These are phyloP conservation scores for Centropus unirufus DNA, from an alignment of 2,113 vertebrate species.

Conservation along the genomic window DNA sequence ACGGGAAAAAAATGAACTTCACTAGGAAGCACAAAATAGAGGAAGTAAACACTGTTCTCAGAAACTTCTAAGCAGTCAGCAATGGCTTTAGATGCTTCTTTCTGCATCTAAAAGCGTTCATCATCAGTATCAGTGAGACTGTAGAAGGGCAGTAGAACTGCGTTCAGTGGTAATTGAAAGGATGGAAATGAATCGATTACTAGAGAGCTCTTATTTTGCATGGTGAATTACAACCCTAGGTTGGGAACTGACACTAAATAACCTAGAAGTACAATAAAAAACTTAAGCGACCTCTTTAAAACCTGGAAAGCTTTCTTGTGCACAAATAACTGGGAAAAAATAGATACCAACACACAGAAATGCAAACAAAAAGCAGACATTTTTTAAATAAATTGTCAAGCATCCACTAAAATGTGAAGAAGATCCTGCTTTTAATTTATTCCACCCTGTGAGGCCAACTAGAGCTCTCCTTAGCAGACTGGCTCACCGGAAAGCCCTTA, in stretches of 20 bases:
- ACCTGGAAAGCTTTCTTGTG: neutral
- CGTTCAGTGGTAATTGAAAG: neutral
- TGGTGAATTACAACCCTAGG: neutral
- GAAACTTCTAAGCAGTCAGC: neutral
- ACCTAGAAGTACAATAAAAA: neutral
- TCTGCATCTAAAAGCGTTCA: neutral
- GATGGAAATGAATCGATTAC: neutral
- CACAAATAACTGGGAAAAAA: neutral
- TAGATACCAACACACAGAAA: neutral
- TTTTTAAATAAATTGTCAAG: neutral
- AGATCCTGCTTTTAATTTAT: neutral
- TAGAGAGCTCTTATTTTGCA: neutral
- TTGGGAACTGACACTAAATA: neutral
- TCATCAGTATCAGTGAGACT: neutral
- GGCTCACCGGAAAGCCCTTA: neutral
- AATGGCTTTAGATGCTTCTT: neutral
- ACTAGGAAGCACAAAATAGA: neutral
- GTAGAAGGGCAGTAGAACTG: neutral
- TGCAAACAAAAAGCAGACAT: neutral
- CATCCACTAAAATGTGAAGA: fast-evolving
- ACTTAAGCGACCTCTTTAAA: neutral
- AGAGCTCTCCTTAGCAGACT: neutral
- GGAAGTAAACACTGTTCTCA: neutral
- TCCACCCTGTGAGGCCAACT: neutral
- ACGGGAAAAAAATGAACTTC: neutral